phyloP scores from a whole-genome alignment of 2,797 vertebrate genomes.

The Clarias pachynema region DNA sequence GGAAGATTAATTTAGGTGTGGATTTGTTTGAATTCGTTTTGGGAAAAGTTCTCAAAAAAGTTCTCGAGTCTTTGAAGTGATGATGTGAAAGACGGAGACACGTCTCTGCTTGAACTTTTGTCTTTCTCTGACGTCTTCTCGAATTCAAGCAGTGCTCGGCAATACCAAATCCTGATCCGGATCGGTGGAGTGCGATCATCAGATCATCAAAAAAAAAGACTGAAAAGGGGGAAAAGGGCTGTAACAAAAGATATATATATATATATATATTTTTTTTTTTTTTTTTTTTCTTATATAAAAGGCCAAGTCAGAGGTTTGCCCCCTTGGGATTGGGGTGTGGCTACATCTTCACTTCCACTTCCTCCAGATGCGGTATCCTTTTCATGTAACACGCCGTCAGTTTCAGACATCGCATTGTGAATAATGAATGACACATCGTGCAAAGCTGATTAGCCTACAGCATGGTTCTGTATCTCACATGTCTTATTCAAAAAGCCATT shows the following conservation, averaged over 20 bases:
- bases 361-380: conserved; percentile 13
- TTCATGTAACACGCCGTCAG: background rate
- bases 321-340: background rate
- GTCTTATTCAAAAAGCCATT: background rate
- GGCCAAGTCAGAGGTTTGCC: conserved; percentile 8
- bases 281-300: background rate
- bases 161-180: background rate
- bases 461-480: background rate
- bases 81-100: background rate
- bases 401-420: background rate
- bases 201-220: too few relatives aligned
- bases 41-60: background rate
- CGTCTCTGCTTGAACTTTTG: background rate
- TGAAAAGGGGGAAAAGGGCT: too few relatives aligned
- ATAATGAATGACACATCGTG: background rate
- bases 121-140: background rate
- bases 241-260: too few relatives aligned
- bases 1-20: background rate
- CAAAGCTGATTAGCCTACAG: background rate
- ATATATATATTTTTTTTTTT: too few relatives aligned
- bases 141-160: background rate
- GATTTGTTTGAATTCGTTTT: background rate
- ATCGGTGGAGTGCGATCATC: background rate
- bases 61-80: too few relatives aligned
- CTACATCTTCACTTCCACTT: conserved; percentile 19